Base-by-base conservation (phyloP, 2,797 vertebrate genomes). In the Sebastes vulpes region DNA sequence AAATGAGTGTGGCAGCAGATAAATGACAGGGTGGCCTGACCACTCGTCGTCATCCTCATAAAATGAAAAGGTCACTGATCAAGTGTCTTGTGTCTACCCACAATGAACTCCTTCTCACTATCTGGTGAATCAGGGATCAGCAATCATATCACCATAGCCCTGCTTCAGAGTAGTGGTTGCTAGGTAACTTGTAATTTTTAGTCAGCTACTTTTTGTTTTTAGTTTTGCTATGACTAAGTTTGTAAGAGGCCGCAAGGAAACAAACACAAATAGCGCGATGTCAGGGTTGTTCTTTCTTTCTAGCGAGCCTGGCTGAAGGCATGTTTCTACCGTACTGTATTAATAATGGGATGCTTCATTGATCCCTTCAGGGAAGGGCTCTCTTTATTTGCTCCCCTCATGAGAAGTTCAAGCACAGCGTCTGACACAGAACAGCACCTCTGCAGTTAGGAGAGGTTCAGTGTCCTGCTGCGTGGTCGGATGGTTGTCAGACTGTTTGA, bases 161-260 rank as follows among this genome's bases (percentile, higher is more conserved):
- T 6, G 48, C 54, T 58, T 28, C 14, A 50, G 11, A 32, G 4
- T n/a, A 16, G 16, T 21, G 21, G 81, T 89, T 86, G 81, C 83
- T 88, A 73, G 75, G 81, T 81, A 75, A 90, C 79, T 28, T 79
- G 28, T 29, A 21, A 29, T 68, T 56, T 65, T 53, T 35, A 12
- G 46, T 32, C 20, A 64, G 38, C 38, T 52, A 2, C 48, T 46
- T 35, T 53, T n/a, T 58, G 32, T 72, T 35, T 8, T 5, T 9
- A 56, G 4, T 70, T 31, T 73, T 52, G 12, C 16, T 28, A 4
- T 58, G 20, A 56, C 25, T 12, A 53, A 75, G 9, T 75, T 82
- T 11, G 59, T n/a, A 69, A 58, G 20, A 70, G 10, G 21, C 5
- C 32, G 28, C 16, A 61, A 72, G 31, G 32, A n/a, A 72, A 64